These are phyloP conservation scores for Meganola albula DNA, from an alignment of 2,888 invertebrate species.

Conservation along the genomic window DNA sequence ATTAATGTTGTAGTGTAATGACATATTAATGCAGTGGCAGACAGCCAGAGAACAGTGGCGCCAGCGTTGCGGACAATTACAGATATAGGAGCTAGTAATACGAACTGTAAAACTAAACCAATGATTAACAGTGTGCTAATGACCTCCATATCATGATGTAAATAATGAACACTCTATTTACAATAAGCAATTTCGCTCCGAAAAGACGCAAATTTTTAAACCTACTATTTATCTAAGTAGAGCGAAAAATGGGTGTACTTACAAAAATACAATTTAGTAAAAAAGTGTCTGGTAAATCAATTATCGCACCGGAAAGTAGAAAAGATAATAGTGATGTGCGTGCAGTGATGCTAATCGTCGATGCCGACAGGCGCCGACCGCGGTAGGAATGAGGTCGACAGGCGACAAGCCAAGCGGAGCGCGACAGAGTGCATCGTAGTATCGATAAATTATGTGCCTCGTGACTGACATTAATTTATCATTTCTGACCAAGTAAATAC, in stretches of 20 bases:
- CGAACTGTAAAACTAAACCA: slow-evolving; percentile 58
- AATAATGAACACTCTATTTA: too few relatives aligned
- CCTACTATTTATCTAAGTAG: too few relatives aligned
- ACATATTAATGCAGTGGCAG: slow-evolving; percentile 56
- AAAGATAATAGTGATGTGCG: slow-evolving; percentile 64
- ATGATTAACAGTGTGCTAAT: slow-evolving; percentile 48
- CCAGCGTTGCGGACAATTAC: slow-evolving; percentile 59
- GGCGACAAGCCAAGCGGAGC: slow-evolving; percentile 46
- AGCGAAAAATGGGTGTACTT: too few relatives aligned
- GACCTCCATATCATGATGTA: slow-evolving; percentile 35
- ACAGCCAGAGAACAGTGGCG: slow-evolving; percentile 64
- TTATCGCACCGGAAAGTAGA: slow-evolving; percentile 34
- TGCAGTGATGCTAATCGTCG: slow-evolving; percentile 46
- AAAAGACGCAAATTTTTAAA: too few relatives aligned
- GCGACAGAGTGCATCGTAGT: slow-evolving; percentile 34
- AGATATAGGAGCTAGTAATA: slow-evolving; percentile 54
- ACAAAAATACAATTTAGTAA: too few relatives aligned
- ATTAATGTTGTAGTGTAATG: too few relatives aligned
- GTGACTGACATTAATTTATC: slow-evolving; percentile 22
- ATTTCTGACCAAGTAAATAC: slow-evolving; percentile 22
- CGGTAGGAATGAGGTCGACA: slow-evolving; percentile 50
- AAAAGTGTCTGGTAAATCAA: slow-evolving; percentile 28
- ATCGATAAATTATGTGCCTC: slow-evolving; percentile 47
- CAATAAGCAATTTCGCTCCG: too few relatives aligned
- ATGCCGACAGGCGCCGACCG: slow-evolving; percentile 53